These are phyloP conservation scores for Myotis planiceps DNA, from an alignment of 2,797 vertebrate genomes.

Conservation along the genomic window DNA sequence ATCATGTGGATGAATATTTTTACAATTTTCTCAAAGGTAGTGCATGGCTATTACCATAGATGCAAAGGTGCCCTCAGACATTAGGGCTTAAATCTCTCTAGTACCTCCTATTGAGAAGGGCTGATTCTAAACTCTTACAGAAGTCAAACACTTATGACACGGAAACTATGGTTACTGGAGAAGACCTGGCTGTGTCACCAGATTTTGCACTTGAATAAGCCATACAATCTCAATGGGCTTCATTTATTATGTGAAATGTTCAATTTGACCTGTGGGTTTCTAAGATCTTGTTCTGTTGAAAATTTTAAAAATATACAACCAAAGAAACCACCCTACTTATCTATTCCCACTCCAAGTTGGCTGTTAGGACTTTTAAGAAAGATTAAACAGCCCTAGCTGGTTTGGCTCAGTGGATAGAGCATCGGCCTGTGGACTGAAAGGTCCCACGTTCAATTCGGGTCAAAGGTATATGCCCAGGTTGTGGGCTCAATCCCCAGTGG, in stretches of 20 bases:
- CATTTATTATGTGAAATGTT: not conserved
- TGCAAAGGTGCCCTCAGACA: not conserved
- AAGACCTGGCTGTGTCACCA: not conserved
- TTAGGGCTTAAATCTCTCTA: not conserved
- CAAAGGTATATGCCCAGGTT: too few relatives aligned
- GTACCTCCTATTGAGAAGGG: not conserved
- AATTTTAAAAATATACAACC: not conserved
- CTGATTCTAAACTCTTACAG: not conserved
- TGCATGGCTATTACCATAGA: not conserved
- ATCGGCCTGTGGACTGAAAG: too few relatives aligned
- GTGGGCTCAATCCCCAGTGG: too few relatives aligned
- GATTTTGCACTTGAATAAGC: not conserved
- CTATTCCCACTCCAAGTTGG: not conserved
- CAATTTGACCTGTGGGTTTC: not conserved
- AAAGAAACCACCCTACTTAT: not conserved
- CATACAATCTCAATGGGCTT: not conserved
- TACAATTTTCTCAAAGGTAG: not conserved
- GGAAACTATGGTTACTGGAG: not conserved
- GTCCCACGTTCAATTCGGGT: too few relatives aligned
- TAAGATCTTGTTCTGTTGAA: not conserved
- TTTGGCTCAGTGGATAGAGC: too few relatives aligned
- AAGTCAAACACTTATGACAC: not conserved
- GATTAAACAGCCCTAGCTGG: not conserved
- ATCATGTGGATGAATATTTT: not conserved
- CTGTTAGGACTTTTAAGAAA: slow-evolving; percentile 1